These are phyloP conservation scores for Lasiommata megera DNA, from an alignment of 2,888 invertebrate genomes.

Conservation along the genomic window DNA sequence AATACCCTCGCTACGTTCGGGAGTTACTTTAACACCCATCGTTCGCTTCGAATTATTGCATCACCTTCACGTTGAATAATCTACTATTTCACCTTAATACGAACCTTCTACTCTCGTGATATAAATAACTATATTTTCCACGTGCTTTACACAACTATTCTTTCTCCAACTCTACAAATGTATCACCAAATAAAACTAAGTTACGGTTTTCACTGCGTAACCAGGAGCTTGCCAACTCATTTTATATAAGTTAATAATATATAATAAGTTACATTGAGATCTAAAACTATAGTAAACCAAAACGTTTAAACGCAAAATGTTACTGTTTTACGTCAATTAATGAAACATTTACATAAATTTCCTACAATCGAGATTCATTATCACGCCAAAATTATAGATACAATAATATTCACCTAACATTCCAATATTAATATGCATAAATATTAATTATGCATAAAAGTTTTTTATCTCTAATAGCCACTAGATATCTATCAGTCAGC, in stretches of 20 bases:
- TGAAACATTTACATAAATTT: not conserved
- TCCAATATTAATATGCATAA: not conserved
- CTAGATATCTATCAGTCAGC: slow-evolving; percentile 14
- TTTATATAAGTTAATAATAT: not conserved
- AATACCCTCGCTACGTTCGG: too few relatives aligned
- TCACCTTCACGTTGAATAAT: too few relatives aligned
- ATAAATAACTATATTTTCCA: not conserved
- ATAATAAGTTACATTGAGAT: not conserved
- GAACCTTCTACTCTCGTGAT: too few relatives aligned
- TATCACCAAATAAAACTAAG: not conserved
- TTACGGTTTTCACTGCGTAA: not conserved
- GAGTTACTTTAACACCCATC: too few relatives aligned
- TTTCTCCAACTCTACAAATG: not conserved
- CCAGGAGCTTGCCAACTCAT: not conserved
- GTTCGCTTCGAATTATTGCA: too few relatives aligned
- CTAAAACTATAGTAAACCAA: not conserved
- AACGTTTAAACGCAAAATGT: not conserved
- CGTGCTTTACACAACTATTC: not conserved
- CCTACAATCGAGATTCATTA: slow-evolving; percentile 23
- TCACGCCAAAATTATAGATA: not conserved
- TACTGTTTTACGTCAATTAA: not conserved
- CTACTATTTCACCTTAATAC: too few relatives aligned
- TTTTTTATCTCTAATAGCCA: slow-evolving; percentile 11
- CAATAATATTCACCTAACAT: not conserved
- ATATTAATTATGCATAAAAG: slow-evolving; percentile 3